Base-by-base conservation (phyloP, 2,113 vertebrate genomes). In the Trinectes maculatus region DNA sequence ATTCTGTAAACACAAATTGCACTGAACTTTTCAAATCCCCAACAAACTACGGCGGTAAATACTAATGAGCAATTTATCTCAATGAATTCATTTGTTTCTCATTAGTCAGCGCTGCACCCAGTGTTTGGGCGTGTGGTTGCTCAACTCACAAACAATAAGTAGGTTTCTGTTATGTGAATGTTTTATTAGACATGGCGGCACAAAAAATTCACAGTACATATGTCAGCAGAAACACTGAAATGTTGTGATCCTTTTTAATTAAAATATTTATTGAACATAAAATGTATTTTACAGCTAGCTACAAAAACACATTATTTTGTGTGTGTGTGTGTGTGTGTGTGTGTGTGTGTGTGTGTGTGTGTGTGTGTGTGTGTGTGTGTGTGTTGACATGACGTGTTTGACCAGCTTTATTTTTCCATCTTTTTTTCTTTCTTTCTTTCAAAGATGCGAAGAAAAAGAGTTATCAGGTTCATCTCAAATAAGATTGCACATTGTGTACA, bases 41-140 rank as follows among this genome's bases (percentile, higher is more conserved):
- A 69, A 57, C 80, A 90, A 86, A 87, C 82, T 85, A 56, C 42
- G 19, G 74, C 62, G 60, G 81, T 59, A 61, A 85, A 79, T 56
- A 44, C 84, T 90, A 90, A 91, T 89, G 86, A 89, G 85, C 86
- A 78, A 89, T 91, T 90, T 88, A 89, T 90, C 88, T 91, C 82
- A 88, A 83, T 89, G 74, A 90, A 86, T 90, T 88, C 22, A 89
- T 88, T 91, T 86, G 80, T 85, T 87, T 89, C 77, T 74, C 83
- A 88, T 89, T 90, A 87, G 72, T 91, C 85, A 90, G 85, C 79
- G 47, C 54, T 61, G 42, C 65, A 85, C 74, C 68, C 80, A n/a
- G 58, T 77, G 77, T 84, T 86, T 64, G 71, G 68, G 72, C 63
- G 69, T 79, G 57, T 73, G 75, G 66, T 46, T 15, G 62, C 51